Evolutionary conservation across 2,888 invertebrate genomes (phyloP).

Genomic region (Carterocephalus palaemon): DNA sequence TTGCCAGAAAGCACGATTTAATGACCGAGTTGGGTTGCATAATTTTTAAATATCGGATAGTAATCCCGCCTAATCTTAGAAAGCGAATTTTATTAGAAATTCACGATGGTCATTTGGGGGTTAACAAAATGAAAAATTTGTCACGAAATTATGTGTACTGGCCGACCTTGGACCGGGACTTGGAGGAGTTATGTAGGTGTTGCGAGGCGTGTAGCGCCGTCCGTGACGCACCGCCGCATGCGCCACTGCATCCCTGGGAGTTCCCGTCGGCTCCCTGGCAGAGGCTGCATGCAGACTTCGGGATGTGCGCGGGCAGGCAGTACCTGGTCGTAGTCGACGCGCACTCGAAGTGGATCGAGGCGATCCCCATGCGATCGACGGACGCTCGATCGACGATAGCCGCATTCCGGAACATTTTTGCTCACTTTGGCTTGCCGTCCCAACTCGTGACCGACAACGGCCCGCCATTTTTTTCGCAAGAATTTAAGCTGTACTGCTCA

Average conservation of each 20-base stretch:
- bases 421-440: slow-evolving; percentile 28
- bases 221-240: neutral
- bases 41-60: neutral
- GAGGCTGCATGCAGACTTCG: slow-evolving; percentile 1
- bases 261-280: neutral
- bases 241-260: slow-evolving; percentile 4
- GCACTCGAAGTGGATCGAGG: slow-evolving; percentile 34
- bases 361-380: slow-evolving; percentile 21
- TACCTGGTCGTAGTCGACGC: slow-evolving; percentile 32
- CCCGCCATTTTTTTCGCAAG: slow-evolving; percentile 28
- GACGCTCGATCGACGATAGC: slow-evolving; percentile 12
- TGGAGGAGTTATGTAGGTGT: neutral
- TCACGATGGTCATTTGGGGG: slow-evolving; percentile 4
- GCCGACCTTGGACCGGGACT: neutral
- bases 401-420: slow-evolving; percentile 26
- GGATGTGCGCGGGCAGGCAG: slow-evolving; percentile 7
- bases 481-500: slow-evolving; percentile 26
- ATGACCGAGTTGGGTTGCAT: neutral
- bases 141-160: slow-evolving; percentile 7
- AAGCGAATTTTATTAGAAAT: neutral
- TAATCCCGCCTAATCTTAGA: neutral
- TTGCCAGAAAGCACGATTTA: neutral
- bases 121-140: slow-evolving; percentile 7
- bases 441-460: slow-evolving; percentile 31
- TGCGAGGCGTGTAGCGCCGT: neutral